phyloP scores from a whole-genome alignment of 2,888 invertebrate species.

The Acronicta alni region DNA sequence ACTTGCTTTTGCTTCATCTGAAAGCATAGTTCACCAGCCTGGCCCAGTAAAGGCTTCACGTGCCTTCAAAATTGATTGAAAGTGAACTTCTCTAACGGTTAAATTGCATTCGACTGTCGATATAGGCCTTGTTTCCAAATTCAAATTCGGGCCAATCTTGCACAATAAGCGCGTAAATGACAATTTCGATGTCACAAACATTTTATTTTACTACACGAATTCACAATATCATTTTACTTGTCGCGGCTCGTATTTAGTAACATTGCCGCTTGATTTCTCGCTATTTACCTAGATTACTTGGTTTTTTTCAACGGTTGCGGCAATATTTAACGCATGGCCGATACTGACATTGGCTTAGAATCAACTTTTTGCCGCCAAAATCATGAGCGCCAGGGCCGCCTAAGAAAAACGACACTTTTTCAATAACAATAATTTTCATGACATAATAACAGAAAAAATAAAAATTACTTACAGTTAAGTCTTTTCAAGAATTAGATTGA shows the following conservation, averaged over 20 bases:
- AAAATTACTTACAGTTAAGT: constrained; percentile 44
- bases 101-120: neutral
- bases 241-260: constrained; percentile 74
- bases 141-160: constrained; percentile 39
- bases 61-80: neutral
- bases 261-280: constrained; percentile 83
- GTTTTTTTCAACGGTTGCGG: constrained; percentile 83
- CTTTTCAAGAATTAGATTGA: constrained; percentile 51
- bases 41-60: too few relatives aligned
- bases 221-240: constrained; percentile 64
- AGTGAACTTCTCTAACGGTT: neutral
- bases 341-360: constrained; percentile 81
- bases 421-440: constrained; percentile 59
- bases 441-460: constrained; percentile 56
- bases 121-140: constrained; percentile 29
- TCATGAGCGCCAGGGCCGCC: constrained; percentile 67
- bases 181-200: constrained; percentile 59
- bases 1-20: too few relatives aligned
- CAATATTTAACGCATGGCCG: constrained; percentile 85
- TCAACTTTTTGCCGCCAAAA: constrained; percentile 80
- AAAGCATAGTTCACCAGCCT: too few relatives aligned
- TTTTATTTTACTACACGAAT: constrained; percentile 58
- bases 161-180: constrained; percentile 53
- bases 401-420: constrained; percentile 65
- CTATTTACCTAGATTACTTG: constrained; percentile 86